Percentiles rank a stretch among this genome's conserved stretches.
phyloP scores from a whole-genome alignment of 2,888 invertebrate genomes.

The Chromoteleia sp. region DNA sequence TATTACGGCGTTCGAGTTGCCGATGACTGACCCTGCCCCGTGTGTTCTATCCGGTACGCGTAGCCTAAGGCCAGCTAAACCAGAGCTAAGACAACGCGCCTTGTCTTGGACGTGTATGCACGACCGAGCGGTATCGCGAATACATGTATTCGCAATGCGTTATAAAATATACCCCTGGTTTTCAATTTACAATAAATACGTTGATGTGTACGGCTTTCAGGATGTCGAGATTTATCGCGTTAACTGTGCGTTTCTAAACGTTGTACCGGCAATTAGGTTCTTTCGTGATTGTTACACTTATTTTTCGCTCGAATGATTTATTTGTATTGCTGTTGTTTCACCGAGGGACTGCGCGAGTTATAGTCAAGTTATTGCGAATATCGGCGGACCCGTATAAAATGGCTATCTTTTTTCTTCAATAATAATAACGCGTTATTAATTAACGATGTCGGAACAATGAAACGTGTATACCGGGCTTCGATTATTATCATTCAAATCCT shows the following conservation, averaged over 20 bases:
- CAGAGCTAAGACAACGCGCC: constrained; percentile 46
- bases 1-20: constrained; percentile 34
- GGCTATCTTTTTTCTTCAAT: not conserved
- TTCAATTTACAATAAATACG: constrained; percentile 70
- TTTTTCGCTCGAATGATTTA: constrained; percentile 52
- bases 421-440: constrained; percentile 1
- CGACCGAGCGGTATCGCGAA: constrained; percentile 54
- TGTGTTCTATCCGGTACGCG: constrained; percentile 8
- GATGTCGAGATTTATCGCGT: constrained; percentile 59
- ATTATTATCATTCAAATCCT: too few species aligned
- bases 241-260: constrained; percentile 51
- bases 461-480: too few species aligned
- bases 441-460: not conserved
- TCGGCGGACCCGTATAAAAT: constrained; percentile 1
- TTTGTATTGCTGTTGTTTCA: constrained; percentile 26
- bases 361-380: constrained; percentile 8
- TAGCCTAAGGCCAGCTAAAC: constrained; percentile 58
- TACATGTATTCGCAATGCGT: constrained; percentile 62
- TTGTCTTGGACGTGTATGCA: constrained; percentile 35
- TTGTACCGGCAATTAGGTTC: constrained; percentile 54
- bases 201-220: constrained; percentile 54
- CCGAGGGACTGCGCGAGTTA: not conserved
- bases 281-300: constrained; percentile 59
- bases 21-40: constrained; percentile 51
- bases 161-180: constrained; percentile 58